These are phyloP conservation scores for Betta splendens DNA, from an alignment of 2,797 vertebrate genomes.

Conservation along the genomic window DNA sequence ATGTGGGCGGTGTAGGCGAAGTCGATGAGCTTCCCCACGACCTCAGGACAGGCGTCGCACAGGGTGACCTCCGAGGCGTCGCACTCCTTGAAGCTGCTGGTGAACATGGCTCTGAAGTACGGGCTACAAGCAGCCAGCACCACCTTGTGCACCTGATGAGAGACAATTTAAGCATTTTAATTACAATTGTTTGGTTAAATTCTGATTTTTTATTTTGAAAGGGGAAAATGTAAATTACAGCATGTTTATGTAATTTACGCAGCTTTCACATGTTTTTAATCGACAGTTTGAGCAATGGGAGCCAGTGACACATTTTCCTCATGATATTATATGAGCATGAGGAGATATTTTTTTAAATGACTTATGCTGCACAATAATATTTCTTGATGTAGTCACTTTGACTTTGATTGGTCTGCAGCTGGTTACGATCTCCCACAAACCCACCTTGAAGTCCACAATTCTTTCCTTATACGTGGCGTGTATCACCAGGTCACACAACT, in stretches of 20 bases:
- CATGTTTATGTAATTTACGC: too few relatives aligned
- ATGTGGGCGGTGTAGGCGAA: conserved; percentile 86
- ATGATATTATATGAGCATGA: too few relatives aligned
- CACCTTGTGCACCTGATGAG: conserved; percentile 80
- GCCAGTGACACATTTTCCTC: too few relatives aligned
- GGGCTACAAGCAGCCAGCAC: conserved; percentile 86
- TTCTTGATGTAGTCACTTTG: too few relatives aligned
- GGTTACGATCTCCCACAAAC: not conserved
- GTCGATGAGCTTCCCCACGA: conserved; percentile 84
- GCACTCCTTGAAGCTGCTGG: conserved; percentile 84
- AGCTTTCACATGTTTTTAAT: too few relatives aligned
- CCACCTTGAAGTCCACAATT: conserved; percentile 82
- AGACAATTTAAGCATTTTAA: not conserved
- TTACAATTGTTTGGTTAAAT: too few relatives aligned
- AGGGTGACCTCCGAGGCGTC: conserved; percentile 82
- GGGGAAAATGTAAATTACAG: too few relatives aligned
- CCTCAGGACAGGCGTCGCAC: conserved; percentile 81
- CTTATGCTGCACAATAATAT: too few relatives aligned
- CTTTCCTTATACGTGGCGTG: conserved; percentile 81
- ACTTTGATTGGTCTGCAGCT: too few relatives aligned
- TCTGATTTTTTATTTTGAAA: too few relatives aligned
- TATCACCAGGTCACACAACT: conserved; percentile 84
- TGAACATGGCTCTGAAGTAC: conserved; percentile 89
- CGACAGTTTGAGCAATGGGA: too few relatives aligned
- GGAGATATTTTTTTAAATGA: too few relatives aligned